Conservation (phyloP, 2,113 vertebrate genomes). For the Meles meles region DNA sequence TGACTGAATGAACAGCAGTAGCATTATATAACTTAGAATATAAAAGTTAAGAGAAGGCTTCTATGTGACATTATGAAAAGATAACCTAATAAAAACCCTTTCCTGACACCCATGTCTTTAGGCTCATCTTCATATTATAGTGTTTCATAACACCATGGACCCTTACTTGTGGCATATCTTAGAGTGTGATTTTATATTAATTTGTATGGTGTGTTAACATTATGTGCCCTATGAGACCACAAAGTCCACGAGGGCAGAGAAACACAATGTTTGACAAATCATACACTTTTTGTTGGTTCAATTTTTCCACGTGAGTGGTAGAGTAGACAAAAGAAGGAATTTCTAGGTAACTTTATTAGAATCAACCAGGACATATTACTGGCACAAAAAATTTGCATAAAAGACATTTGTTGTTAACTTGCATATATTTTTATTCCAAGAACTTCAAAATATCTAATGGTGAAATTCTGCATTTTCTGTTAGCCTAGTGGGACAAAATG, state of each 20-base stretch:
- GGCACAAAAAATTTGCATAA: not conserved
- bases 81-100: not conserved
- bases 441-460: not conserved
- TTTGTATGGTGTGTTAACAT: not conserved
- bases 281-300: not conserved
- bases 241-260: not conserved
- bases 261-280: not conserved
- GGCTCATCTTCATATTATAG: not conserved
- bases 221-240: not conserved
- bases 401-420: not conserved
- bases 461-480: not conserved
- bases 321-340: not conserved
- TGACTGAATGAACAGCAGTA: not conserved
- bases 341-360: not conserved
- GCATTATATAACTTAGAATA: not conserved
- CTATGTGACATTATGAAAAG: not conserved
- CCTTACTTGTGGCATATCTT: not conserved
- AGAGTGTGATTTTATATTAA: not conserved
- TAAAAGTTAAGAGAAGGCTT: not conserved
- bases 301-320: not conserved
- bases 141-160: not conserved
- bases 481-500: not conserved
- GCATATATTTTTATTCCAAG: not conserved
- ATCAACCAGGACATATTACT: not conserved
- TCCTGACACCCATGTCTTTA: not conserved